Evolutionary conservation across 2,888 invertebrate species (phyloP).

Genomic region (Elysia crispata): DNA sequence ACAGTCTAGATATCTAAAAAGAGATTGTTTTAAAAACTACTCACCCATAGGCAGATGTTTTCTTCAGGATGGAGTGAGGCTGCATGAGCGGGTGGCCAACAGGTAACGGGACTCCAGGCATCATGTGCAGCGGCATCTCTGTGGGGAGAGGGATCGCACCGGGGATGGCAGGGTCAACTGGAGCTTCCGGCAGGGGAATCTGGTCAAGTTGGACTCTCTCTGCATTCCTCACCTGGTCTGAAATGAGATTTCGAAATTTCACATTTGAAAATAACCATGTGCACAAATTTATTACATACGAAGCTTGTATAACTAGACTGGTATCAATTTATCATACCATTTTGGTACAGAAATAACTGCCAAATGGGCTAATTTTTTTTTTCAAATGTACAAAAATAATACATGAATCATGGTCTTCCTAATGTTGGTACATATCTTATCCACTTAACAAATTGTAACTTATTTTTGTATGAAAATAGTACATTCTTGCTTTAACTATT

Average conservation of each 20-base stretch:
- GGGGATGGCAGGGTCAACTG: constrained; percentile 69
- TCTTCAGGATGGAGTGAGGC: constrained; percentile 84
- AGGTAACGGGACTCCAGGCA: constrained; percentile 40
- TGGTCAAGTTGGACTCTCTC: constrained; percentile 96
- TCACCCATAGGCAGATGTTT: constrained; percentile 82
- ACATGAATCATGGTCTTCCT: no score
- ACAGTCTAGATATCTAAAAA: no score
- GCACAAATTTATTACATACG: background rate
- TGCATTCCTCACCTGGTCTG: constrained; percentile 93
- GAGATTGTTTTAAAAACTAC: constrained; percentile 43
- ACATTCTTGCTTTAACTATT: no score
- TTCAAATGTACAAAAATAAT: no score
- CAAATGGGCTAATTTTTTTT: no score
- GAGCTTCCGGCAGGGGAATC: constrained; percentile 88
- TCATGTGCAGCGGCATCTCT: constrained; percentile 80
- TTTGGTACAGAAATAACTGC: no score
- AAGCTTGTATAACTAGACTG: background rate
- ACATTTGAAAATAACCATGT: background rate
- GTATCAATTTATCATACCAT: no score
- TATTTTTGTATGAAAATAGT: no score
- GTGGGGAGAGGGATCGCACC: constrained; percentile 77
- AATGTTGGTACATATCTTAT: no score
- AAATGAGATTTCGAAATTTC: constrained; percentile 37
- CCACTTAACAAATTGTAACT: no score
- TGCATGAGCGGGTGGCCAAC: constrained; percentile 34